phyloP scores from a whole-genome alignment of 2,888 invertebrate genomes.

The Sthenelais limicola region DNA sequence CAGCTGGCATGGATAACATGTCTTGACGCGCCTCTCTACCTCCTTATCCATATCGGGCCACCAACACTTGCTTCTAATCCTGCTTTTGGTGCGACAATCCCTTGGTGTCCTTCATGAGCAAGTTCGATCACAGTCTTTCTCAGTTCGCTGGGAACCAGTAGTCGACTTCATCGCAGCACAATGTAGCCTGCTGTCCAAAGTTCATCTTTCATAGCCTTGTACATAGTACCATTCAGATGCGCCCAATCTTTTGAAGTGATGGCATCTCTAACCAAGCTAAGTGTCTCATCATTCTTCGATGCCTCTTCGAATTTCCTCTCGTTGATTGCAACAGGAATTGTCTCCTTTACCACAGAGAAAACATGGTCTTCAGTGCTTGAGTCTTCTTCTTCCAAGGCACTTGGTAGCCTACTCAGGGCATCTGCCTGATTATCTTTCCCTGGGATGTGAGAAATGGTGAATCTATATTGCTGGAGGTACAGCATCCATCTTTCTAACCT shows the following conservation, averaged over 20 bases:
- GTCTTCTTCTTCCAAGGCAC: too few relatives aligned
- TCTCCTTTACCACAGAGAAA: not conserved
- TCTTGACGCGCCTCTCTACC: constrained; percentile 21
- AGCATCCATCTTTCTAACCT: constrained; percentile 44
- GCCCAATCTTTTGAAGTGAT: constrained; percentile 8
- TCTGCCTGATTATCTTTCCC: constrained; percentile 50
- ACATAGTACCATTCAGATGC: not conserved
- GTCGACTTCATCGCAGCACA: constrained; percentile 22
- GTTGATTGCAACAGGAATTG: not conserved
- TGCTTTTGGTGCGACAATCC: constrained; percentile 35
- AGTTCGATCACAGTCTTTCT: not conserved
- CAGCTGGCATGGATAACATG: constrained; percentile 30
- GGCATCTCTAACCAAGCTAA: not conserved
- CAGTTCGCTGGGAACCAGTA: constrained; percentile 22
- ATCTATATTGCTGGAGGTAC: constrained; percentile 49
- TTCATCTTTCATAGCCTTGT: constrained; percentile 1
- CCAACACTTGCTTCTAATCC: constrained; percentile 37
- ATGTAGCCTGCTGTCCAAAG: constrained; percentile 18
- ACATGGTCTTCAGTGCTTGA: not conserved
- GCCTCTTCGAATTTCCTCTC: not conserved
- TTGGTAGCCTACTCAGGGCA: not conserved
- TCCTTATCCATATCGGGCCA: constrained; percentile 34
- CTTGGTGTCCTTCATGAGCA: constrained; percentile 44
- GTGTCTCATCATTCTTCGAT: not conserved
- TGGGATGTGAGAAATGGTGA: constrained; percentile 46